Conservation (phyloP, 2,797 vertebrate genomes). For the Hephaestus fuliginosus region DNA sequence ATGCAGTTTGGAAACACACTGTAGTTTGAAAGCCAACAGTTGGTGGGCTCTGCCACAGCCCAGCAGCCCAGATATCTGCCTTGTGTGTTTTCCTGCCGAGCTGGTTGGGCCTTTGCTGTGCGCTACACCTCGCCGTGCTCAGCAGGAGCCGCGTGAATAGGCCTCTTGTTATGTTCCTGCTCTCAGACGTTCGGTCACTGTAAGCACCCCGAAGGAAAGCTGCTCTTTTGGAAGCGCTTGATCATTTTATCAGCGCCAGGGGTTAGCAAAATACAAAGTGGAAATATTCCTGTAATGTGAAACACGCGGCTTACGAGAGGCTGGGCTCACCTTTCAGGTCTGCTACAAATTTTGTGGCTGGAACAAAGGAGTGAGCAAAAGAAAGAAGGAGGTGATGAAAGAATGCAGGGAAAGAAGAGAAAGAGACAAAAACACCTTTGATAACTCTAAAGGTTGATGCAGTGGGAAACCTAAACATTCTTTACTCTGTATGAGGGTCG, state of each 20-base stretch:
- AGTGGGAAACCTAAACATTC: slow-evolving; percentile 70
- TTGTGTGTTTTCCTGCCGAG: slow-evolving; percentile 59
- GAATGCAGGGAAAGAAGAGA: slow-evolving; percentile 61
- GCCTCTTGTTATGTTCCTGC: slow-evolving; percentile 79
- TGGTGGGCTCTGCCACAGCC: slow-evolving; percentile 40
- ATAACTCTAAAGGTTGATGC: slow-evolving; percentile 65
- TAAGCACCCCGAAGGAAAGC: slow-evolving; percentile 58
- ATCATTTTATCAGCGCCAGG: slow-evolving; percentile 79
- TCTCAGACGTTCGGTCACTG: slow-evolving; percentile 78
- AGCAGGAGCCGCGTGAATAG: slow-evolving; percentile 76
- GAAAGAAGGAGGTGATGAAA: slow-evolving; percentile 69
- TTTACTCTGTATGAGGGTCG: slow-evolving; percentile 60
- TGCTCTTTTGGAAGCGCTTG: slow-evolving; percentile 59
- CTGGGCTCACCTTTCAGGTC: slow-evolving; percentile 70
- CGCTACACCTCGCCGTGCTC: slow-evolving; percentile 53
- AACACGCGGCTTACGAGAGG: slow-evolving; percentile 78
- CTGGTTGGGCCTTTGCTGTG: slow-evolving; percentile 24
- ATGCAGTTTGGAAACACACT: slow-evolving; percentile 48
- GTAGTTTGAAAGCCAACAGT: slow-evolving; percentile 41
- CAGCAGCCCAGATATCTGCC: slow-evolving; percentile 32
- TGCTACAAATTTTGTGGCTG: slow-evolving; percentile 68
- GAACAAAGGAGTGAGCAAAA: slow-evolving; percentile 65
- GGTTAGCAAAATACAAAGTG: slow-evolving; percentile 80
- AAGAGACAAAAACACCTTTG: slow-evolving; percentile 75
- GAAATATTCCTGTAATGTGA: slow-evolving; percentile 87